These are phyloP conservation scores for Acanthis flammea DNA, from an alignment of 2,797 vertebrate genomes.

Conservation along the genomic window DNA sequence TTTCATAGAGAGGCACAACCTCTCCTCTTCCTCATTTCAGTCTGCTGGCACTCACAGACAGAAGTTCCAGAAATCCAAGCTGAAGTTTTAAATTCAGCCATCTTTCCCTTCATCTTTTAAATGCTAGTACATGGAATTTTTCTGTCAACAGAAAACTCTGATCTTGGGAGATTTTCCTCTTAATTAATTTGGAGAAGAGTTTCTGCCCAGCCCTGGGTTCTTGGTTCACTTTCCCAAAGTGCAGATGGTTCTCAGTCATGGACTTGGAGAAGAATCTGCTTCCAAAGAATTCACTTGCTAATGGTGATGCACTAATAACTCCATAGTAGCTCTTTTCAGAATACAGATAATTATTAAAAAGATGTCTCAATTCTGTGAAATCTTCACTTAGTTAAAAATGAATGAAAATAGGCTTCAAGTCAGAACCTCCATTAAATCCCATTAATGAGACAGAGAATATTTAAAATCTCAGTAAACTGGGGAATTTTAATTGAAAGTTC, in stretches of 20 bases:
- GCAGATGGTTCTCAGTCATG: neutral
- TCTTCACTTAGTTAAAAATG: neutral
- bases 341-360: neutral
- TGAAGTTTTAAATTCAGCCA: neutral
- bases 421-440: neutral
- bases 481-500: neutral
- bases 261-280: neutral
- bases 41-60: neutral
- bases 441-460: neutral
- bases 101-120: neutral
- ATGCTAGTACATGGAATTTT: neutral
- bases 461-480: neutral
- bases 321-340: neutral
- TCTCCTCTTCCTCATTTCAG: neutral
- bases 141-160: neutral
- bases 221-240: neutral
- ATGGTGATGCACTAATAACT: neutral
- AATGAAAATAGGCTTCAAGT: neutral
- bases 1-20: fast-evolving
- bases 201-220: neutral
- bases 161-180: neutral
- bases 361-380: neutral
- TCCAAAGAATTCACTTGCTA: neutral
- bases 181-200: neutral
- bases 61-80: neutral